Conservation (phyloP, 2,113 vertebrate genomes). For the Barnardius zonarius region DNA sequence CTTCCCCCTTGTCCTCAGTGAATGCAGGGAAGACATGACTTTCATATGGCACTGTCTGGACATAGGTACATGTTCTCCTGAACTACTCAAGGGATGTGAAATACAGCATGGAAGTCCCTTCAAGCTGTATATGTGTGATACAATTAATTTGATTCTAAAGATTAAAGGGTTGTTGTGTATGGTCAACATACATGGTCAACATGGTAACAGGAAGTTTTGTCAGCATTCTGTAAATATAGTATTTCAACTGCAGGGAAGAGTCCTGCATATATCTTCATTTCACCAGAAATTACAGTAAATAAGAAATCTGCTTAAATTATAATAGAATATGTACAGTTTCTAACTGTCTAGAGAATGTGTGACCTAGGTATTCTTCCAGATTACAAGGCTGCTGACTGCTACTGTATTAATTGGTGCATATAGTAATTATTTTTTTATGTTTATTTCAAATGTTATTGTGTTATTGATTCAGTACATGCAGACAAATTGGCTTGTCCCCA, state of each 20-base stretch:
- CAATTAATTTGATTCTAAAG: not conserved
- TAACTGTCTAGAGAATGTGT: not conserved
- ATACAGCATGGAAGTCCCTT: not conserved
- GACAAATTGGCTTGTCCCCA: not conserved
- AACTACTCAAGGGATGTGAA: not conserved
- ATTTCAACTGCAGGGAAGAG: not conserved
- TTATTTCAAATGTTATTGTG: not conserved
- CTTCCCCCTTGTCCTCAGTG: not conserved
- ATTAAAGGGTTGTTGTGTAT: not conserved
- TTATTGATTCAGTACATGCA: not conserved
- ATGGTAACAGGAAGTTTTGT: not conserved
- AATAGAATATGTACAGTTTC: not conserved
- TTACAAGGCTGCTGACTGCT: not conserved
- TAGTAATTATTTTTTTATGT: not conserved
- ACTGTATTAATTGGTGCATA: not conserved
- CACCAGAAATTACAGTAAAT: not conserved
- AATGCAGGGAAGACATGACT: not conserved
- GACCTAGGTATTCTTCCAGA: not conserved
- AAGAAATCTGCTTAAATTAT: not conserved
- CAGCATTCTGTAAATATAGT: not conserved
- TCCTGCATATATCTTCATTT: not conserved
- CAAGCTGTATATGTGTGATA: not conserved
- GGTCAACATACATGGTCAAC: not conserved
- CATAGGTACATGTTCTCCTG: not conserved
- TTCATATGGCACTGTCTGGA: not conserved